Conservation (phyloP, 2,797 vertebrate species). For the Melanotaenia pygmaea region DNA sequence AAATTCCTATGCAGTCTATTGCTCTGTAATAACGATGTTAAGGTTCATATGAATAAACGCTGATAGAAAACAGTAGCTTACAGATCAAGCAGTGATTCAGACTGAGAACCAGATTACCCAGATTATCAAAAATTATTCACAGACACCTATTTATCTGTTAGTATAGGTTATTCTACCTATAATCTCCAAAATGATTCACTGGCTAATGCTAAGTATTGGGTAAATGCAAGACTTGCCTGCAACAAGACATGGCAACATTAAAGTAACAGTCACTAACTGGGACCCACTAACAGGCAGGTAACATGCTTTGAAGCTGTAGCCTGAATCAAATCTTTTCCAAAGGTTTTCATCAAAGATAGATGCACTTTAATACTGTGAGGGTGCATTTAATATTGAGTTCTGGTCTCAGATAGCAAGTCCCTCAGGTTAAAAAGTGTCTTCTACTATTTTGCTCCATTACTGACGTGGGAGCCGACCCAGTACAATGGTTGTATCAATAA, state of each 20-base stretch:
- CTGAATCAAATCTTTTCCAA: slow-evolving; percentile 23
- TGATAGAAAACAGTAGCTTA: slow-evolving; percentile 4
- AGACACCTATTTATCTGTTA: slow-evolving; percentile 18
- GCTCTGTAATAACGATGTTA: slow-evolving; percentile 12
- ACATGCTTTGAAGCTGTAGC: not conserved
- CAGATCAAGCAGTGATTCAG: slow-evolving; percentile 6
- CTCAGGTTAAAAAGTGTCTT: slow-evolving; percentile 12
- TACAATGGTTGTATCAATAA: slow-evolving; percentile 51
- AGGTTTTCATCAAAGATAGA: slow-evolving; percentile 27
- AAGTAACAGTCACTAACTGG: slow-evolving; percentile 4
- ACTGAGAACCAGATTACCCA: slow-evolving; percentile 17
- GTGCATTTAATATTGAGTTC: slow-evolving; percentile 15
- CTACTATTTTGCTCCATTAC: slow-evolving; percentile 11
- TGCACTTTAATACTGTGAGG: slow-evolving; percentile 23
- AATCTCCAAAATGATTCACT: slow-evolving; percentile 10
- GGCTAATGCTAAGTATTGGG: slow-evolving; percentile 4
- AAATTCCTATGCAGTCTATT: slow-evolving; percentile 10
- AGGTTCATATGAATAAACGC: not conserved
- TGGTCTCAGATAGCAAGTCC: slow-evolving; percentile 22
- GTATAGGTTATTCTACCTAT: slow-evolving; percentile 15
- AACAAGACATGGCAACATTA: slow-evolving; percentile 4
- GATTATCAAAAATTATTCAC: slow-evolving; percentile 24
- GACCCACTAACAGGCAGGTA: slow-evolving; percentile 10
- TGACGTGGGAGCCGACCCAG: slow-evolving; percentile 15
- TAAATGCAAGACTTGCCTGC: slow-evolving; percentile 22